phyloP scores from a whole-genome alignment of 2,888 invertebrate species.

The Melolontha melolontha region DNA sequence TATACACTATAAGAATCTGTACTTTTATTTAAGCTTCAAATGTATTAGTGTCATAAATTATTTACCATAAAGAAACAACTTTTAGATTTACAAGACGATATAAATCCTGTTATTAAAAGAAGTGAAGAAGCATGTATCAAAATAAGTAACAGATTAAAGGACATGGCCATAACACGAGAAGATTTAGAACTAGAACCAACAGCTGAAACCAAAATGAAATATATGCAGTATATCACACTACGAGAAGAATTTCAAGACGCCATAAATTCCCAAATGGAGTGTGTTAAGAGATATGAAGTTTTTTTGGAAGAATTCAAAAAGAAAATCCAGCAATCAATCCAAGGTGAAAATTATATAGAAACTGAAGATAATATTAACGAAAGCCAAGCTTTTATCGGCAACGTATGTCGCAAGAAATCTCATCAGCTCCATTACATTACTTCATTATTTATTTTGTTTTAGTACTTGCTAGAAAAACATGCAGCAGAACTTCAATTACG shows the following conservation, averaged over 20 bases:
- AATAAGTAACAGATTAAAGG: slow-evolving; percentile 70
- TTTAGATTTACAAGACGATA: slow-evolving; percentile 72
- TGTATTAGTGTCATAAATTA: too few relatives aligned
- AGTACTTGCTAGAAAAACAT: slow-evolving; percentile 85
- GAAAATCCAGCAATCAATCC: slow-evolving; percentile 35
- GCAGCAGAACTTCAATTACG: slow-evolving; percentile 80
- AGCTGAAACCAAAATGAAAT: slow-evolving; percentile 63
- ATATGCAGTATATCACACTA: slow-evolving; percentile 66
- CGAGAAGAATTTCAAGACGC: slow-evolving; percentile 65
- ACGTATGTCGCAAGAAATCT: slow-evolving; percentile 61
- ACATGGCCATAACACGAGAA: slow-evolving; percentile 62
- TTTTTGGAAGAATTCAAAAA: slow-evolving; percentile 50
- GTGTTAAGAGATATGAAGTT: slow-evolving; percentile 67
- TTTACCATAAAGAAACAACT: too few relatives aligned
- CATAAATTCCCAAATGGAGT: slow-evolving; percentile 67
- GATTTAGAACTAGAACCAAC: slow-evolving; percentile 48
- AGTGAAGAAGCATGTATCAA: slow-evolving; percentile 68
- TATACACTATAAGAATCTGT: too few relatives aligned
- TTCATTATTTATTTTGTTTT: slow-evolving; percentile 49
- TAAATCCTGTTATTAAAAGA: slow-evolving; percentile 70
- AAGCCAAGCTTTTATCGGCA: slow-evolving; percentile 67
- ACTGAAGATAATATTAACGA: slow-evolving; percentile 64
- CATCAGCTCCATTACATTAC: too few relatives aligned
- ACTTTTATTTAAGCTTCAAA: too few relatives aligned
- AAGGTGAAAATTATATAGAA: slow-evolving; percentile 28